Evolutionary conservation across 1,140 invertebrate genomes (phyloP), one percentile per base, ranked within the genome.

Genomic region (Coelopa frigida): DNA sequence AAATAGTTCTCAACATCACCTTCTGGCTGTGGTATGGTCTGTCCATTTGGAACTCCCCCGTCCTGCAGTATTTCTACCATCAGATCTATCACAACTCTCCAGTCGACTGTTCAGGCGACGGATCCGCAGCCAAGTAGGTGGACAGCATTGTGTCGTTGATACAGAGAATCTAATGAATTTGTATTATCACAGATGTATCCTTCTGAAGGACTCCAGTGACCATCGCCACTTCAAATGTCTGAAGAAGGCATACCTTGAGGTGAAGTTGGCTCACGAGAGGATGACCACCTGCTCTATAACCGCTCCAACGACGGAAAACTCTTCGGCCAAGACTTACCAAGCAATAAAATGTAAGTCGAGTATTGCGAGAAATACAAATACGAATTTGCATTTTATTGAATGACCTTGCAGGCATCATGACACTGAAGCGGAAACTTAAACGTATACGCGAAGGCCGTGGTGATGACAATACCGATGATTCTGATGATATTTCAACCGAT

Each of bases 21-120:
- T 61, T 68, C 38, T 68, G 65, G 65, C 32, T 68, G 3, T 68
- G 65, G 65, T 68, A 68, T 42, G 61, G 65, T 5, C 24, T 68
- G 0, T 63, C 59, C 24, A 68, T 68, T 11, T 68, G 65, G 65
- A 68, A 68, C 22, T 68, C 65, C 0, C 65, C 65, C 3, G 65
- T 68, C 14, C 33, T 68, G 32, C 65, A 68, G 26, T 68, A 65
- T 38, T 68, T 65, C 35, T 68, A 68, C 41, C 65, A 68, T 48
- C 64, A 68, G 48, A 68, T 68, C 33, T 68, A 68, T 52, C 65
- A 68, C 14, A 61, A 57, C 6, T 46, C 61, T 2, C 59, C 64
- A 3, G 51, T 55, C 4, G 64, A 68, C 36, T 68, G 65, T 40
- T 58, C 58, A 15, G 65, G 65, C 24, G 65, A 68, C 38, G 65